Conservation (phyloP, 2,113 vertebrate genomes). For the Mesitornis unicolor region DNA sequence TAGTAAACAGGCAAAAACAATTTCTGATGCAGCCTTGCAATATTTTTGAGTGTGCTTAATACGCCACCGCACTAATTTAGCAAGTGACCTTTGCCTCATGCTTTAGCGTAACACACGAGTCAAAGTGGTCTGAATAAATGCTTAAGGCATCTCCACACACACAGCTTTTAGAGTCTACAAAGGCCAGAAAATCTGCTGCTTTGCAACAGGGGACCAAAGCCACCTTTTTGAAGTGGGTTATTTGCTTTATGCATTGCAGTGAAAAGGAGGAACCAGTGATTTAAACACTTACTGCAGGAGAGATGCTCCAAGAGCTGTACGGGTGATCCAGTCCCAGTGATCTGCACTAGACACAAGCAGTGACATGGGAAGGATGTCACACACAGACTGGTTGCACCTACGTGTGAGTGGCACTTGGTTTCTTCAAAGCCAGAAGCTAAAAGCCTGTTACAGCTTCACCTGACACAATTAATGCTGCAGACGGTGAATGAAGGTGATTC, state of each 20-base stretch:
- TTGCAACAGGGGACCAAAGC: not conserved
- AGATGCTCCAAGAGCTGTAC: not conserved
- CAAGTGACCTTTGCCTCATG: not conserved
- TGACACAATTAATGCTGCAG: not conserved
- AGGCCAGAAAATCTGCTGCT: not conserved
- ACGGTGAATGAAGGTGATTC: not conserved
- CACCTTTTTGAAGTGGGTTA: not conserved
- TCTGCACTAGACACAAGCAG: not conserved
- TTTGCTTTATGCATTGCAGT: not conserved
- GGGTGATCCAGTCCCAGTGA: not conserved
- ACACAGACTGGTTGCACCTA: not conserved
- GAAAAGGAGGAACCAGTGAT: not conserved
- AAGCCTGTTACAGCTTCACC: not conserved
- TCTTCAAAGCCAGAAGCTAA: not conserved
- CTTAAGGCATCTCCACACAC: not conserved
- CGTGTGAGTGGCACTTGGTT: fast-evolving
- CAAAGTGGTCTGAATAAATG: not conserved
- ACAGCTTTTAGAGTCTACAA: not conserved
- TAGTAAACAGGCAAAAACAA: not conserved
- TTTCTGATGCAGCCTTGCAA: not conserved
- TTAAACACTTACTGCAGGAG: not conserved
- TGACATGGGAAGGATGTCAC: not conserved
- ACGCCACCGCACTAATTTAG: not conserved
- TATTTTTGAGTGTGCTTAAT: not conserved
- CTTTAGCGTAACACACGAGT: not conserved